Evolutionary conservation across 2,888 invertebrate genomes (phyloP), one percentile per base, ranked within the genome.

Genomic region (Geophilus truncorum): DNA sequence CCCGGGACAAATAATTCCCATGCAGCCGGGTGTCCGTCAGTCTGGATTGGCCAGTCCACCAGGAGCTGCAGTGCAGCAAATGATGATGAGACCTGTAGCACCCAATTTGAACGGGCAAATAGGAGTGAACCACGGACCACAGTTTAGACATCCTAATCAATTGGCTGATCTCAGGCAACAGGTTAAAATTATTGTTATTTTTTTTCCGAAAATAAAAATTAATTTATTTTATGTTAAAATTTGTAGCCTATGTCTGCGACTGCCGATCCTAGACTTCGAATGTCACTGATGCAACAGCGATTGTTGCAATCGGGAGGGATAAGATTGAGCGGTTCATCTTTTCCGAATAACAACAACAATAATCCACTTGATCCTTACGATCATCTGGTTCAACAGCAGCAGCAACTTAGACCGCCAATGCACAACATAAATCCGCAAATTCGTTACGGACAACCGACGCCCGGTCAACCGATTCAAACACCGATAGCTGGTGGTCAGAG

Each of bases 231-330:
- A 78, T 78, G 10, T 32, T 9, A 5, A 30, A 4, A 4, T 75
- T 75, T 77, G 1, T 30, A 34, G 77, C 62, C 62, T 25, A 62
- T 62, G 28, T 12, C 62, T 5, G 62, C 62, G 15, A 62, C 62
- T 25, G 62, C 62, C 10, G 78, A 78, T 40, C 88, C 89, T 21
- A 87, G 90, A 82, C 89, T 89, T 82, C 86, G 90, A 83, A 86
- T 90, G 84, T 85, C 91, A 79, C 84, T 90, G 89, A 81, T 83
- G 77, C 82, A 85, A 82, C 84, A 84, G 79, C 25, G 81, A 30
- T 45, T 82, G 70, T 28, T 78, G 12, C 81, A 80, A 23, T 34
- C 80, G 81, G 77, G 81, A 57, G 78, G 78, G 21, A 79, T 79
- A 21, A 77, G 82, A 30, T 76, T 81, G 40, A 18, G 23, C 32